Base-by-base conservation (phyloP, 2,113 vertebrate species). In the Chrysochloris asiatica region DNA sequence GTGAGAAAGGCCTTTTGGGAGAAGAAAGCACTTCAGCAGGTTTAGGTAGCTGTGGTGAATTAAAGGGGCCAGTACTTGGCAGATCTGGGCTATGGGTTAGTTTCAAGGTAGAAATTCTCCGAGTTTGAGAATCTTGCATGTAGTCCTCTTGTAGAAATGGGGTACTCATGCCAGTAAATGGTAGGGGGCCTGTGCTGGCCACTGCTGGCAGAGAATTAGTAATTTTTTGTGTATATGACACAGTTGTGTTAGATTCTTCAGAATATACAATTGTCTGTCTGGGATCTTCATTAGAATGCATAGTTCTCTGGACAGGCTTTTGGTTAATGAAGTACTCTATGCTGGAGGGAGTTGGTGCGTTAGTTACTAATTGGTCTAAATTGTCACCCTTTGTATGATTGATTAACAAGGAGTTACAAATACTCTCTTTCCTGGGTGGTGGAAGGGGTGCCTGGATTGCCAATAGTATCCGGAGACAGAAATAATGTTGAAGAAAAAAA, bases 381-480 rank as follows among this genome's bases (percentile, higher is more conserved):
- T 93, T 94, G 94, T 95, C 85, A 0, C 91, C 93, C 94, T 96
- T 93, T 59, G 78, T 83, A 71, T 88, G 95, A 96, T 94, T 97
- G 95, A 95, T 97, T 92, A 97, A 79, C 91, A 97, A 96, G 43
- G 96, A 93, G 91, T 97, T 97, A 96, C 82, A 91, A 96, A 98
- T 98, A 95, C 98, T 99, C 95, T 98, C 98, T 98, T 98, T 99
- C 97, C 98, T 98, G 95, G 97, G 98, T 86, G 99, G 98, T 52
- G 98, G 98, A 92, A 98, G 92, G 71, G 98, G 98, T 94, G 97
- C 96, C 98, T 98, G 98, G 96, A 95, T 97, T 98, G 92, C 97
- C 97, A 98, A 98, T 97, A 98, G 96, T 95, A 97, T 97, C 95
- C 98, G 94, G 96, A 97, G 94, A 97, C 95, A 94, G 97, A 95